Base-by-base conservation (phyloP, 1,140 invertebrate genomes). In the Macrotrachela quadricornifera region DNA sequence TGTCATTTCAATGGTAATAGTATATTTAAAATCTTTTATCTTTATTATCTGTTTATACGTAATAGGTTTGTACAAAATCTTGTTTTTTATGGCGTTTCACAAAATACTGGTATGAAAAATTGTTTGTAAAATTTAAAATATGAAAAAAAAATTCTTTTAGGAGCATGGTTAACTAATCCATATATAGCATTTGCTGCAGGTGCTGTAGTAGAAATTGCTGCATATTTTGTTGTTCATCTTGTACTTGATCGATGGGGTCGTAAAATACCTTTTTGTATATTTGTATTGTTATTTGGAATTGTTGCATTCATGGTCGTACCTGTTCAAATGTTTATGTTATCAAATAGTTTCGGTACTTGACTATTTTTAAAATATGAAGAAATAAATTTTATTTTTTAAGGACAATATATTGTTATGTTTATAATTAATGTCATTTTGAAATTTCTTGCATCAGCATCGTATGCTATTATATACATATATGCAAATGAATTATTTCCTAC, bases 71-170 rank as follows among this genome's bases (percentile, higher is more conserved):
- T 49, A 12, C 44, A 49, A 16, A 49, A 54, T 49, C 36, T 54
- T 14, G 9, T 54, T 13, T 54, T 54, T 54, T 54, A 54, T 21
- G 53, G 53, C 38, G 17, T 54, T 15, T 46, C 46, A 16, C 16
- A 49, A 18, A 54, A 54, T 46, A 49, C 16, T 17, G 48, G 53
- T n/a, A n/a, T n/a, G n/a, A n/a, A n/a, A n/a, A n/a, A n/a, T n/a
- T n/a, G n/a, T n/a, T n/a, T n/a, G n/a, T n/a, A n/a, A n/a, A n/a
- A n/a, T n/a, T n/a, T n/a, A n/a, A n/a, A n/a, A n/a, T n/a, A n/a
- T n/a, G n/a, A n/a, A n/a, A n/a, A n/a, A n/a, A n/a, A n/a, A n/a
- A n/a, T n/a, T n/a, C n/a, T n/a, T n/a, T n/a, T n/a, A n/a, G n/a
- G n/a, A 36, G 41, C 43, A 8, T 39, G 48, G 21, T 46, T 39